These are phyloP conservation scores for Phymastichus coffea DNA, from an alignment of 1,140 invertebrate species.

Conservation along the genomic window DNA sequence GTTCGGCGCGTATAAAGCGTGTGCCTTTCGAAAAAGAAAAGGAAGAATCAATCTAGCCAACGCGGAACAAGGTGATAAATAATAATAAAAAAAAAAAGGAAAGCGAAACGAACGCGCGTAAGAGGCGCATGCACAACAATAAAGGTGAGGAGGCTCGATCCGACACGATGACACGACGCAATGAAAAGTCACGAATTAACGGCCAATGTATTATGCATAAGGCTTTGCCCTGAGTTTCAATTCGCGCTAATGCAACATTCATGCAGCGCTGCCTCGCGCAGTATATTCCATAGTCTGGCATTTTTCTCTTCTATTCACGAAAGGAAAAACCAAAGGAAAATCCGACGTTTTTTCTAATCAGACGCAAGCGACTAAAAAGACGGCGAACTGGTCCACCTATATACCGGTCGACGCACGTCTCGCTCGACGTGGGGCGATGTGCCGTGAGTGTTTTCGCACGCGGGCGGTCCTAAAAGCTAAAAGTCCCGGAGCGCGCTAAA, in stretches of 20 bases:
- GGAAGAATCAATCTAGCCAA: background rate
- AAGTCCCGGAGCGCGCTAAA: background rate
- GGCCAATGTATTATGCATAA: conserved; percentile 42
- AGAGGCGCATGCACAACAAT: conserved; percentile 25
- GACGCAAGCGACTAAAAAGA: no score
- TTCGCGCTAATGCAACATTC: conserved; percentile 41
- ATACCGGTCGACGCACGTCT: no score
- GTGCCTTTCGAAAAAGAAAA: no score
- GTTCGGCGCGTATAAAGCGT: no score
- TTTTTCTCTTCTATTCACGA: background rate
- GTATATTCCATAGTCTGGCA: background rate
- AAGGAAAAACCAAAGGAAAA: no score
- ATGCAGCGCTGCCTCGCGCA: no score
- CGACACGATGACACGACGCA: conserved; percentile 44
- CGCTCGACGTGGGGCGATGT: conserved; percentile 1
- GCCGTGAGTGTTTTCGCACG: conserved; percentile 37
- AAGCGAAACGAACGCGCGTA: conserved; percentile 12
- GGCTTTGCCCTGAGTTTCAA: background rate
- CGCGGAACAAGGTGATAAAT: conserved; percentile 10
- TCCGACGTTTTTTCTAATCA: no score
- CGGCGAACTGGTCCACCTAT: no score
- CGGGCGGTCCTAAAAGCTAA: conserved; percentile 39
- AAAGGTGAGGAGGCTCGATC: conserved; percentile 36
- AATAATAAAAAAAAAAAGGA: conserved; percentile 23
- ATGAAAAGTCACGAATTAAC: conserved; percentile 49